Base-by-base conservation (phyloP, 2,888 invertebrate genomes). In the Polyommatus iphigenia region DNA sequence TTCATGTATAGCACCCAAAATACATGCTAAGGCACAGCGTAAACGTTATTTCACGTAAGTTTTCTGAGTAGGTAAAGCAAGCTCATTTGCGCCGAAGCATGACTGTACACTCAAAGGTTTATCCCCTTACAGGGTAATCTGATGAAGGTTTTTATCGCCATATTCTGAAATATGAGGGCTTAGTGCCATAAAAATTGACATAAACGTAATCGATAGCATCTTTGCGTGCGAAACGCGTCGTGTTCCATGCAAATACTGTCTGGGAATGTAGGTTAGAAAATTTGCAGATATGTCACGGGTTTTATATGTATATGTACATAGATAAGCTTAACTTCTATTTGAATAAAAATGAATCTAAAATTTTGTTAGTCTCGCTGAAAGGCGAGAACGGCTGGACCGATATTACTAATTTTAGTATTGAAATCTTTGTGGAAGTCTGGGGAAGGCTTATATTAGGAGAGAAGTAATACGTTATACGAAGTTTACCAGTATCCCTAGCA, bases 181-280 rank as follows among this genome's bases (percentile, higher is more conserved):
- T 18, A 67, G 29, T 32, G 75, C 50, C 75, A 75, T 75, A 75
- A 75, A 72, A 75, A 54, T 73, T 75, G 75, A 15, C 75, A 75
- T 75, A 54, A 75, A 75, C 24, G 75, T 54, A 24, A 54, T 50
- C 75, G 54, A 75, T 75, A 75, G 18, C 50, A 75, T 75, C 75
- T 54, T 54, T 18, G 75, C 75, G 75, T 75, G 75, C 50, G 75
- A 75, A 75, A 50, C 50, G 18, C 73, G 15, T 8, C 20, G 29
- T 72, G 46, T 73, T 75, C 24, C 75, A 75, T 75, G 75, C 75
- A 75, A 75, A 75, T 75, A 54, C 75, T 13, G 18, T 29, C 73
- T 73, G 75, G 54, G 75, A 75, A 54, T 24, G 20, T 75, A 50
- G 29, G 75, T 29, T 75, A 50, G 7, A 54, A 29, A 67, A 29